Evolutionary conservation across 2,797 vertebrate species (phyloP).

Genomic region (Galagoides demidoff): DNA sequence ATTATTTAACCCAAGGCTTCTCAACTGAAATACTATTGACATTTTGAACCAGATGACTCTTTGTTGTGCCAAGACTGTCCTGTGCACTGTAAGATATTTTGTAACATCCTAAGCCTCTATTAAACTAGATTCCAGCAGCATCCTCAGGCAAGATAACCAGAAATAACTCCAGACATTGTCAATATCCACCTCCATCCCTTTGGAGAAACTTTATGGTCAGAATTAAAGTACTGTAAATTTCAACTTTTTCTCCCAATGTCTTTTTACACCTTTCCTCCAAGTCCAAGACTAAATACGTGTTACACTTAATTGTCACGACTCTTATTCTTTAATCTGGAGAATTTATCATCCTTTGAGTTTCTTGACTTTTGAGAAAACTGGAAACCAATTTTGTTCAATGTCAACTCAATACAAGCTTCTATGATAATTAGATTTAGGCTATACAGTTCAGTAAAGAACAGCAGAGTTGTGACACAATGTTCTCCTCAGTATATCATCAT

Average conservation of each 20-base stretch:
- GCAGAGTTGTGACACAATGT: background rate
- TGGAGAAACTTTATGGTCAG: background rate
- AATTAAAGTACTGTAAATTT: background rate
- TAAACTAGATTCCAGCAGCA: background rate
- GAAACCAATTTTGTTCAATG: background rate
- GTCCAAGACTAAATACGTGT: background rate
- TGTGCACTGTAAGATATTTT: background rate
- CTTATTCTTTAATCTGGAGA: background rate
- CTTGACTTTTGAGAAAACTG: constrained; percentile 4
- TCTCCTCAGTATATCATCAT: background rate
- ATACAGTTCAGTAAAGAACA: background rate
- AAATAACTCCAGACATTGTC: background rate
- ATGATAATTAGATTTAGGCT: background rate
- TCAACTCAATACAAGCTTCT: background rate
- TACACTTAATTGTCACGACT: background rate
- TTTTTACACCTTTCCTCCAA: background rate
- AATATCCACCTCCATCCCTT: background rate
- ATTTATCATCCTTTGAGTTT: background rate
- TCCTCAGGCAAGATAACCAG: background rate
- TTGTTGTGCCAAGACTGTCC: background rate
- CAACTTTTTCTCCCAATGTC: background rate
- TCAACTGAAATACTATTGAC: background rate
- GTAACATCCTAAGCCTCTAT: background rate
- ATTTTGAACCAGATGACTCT: background rate
- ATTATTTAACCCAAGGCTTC: background rate